phyloP scores from a whole-genome alignment of 2,113 vertebrate genomes.

The Calyptommatus sinebrachiatus region DNA sequence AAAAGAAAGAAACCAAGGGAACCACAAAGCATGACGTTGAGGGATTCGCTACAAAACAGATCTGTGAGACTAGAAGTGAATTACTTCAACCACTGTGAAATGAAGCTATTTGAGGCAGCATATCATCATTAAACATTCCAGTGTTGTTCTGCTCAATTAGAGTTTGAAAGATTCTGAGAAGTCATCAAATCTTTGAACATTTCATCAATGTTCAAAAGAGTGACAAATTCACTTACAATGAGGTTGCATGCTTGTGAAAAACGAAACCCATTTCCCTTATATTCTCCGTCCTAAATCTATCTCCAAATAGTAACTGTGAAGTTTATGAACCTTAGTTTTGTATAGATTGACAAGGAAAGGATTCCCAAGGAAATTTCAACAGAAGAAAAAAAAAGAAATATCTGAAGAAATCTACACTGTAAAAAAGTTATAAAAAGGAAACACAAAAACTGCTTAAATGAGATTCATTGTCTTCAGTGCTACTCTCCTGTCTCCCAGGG shows the following conservation, averaged over 20 bases:
- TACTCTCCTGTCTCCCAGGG: constrained; percentile 28
- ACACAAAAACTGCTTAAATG: constrained; percentile 16
- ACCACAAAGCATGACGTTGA: constrained; percentile 31
- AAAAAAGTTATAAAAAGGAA: background rate
- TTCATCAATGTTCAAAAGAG: constrained; percentile 27
- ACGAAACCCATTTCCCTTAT: constrained; percentile 51
- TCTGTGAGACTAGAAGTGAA: constrained; percentile 16
- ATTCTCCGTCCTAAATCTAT: constrained; percentile 38
- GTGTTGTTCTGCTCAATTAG: constrained; percentile 32
- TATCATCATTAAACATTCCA: constrained; percentile 12
- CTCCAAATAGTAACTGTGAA: constrained; percentile 19
- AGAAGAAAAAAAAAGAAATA: constrained; percentile 39
- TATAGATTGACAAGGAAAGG: constrained; percentile 40
- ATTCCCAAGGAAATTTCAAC: constrained; percentile 18
- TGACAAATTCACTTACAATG: constrained; percentile 35
- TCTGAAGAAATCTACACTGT: constrained; percentile 13
- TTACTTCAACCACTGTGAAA: constrained; percentile 38
- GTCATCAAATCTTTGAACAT: constrained; percentile 22
- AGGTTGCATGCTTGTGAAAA: constrained; percentile 33
- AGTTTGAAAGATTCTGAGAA: constrained; percentile 43
- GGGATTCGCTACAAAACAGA: constrained; percentile 33
- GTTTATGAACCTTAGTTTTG: constrained; percentile 38
- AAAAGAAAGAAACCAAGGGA: constrained; percentile 1
- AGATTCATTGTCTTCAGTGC: constrained; percentile 40
- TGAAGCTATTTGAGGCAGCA: constrained; percentile 40